Base-by-base conservation (phyloP, 1,140 invertebrate genomes). In the Ceratina australensis region DNA sequence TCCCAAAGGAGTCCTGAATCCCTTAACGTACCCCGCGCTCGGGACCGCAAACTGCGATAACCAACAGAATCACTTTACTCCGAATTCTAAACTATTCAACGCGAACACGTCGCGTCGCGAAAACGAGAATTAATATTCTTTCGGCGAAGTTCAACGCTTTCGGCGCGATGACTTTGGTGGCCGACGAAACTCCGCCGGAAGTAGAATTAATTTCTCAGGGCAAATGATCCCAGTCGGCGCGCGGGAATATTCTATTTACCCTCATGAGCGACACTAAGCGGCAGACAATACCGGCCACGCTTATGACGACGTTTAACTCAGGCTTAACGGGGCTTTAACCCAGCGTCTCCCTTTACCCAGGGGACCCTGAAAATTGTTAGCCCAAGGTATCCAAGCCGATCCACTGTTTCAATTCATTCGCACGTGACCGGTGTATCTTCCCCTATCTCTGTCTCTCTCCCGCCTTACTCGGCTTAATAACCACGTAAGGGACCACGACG, bases 211-310 rank as follows among this genome's bases (percentile, higher is more conserved):
- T 82, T 74, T 83, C 80, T 28, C 66, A 28, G 71, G 42, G 63
- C 42, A 78, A 83, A 84, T 60, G 59, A 84, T 84, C 72, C 81
- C 72, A 59, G 81, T 68, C 75, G 72, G 72, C 81, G 52, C 18
- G n/a, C 26, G 26, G 54, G 72, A 83, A 83, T 83, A 84, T 84
- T 84, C 78, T 84, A 83, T 84, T 84, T 83, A 80, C 81, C 78
- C 50, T 67, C 67, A 80, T 77, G 78, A 84, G 72, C 67, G 78
- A 80, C 78, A 68, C 78, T 83, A 83, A 84, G 81, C 82, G 81
- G 61, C 12, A 49, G 77, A 82, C 81, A 80, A 83, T 84, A 69
- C 82, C 74, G 47, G 49, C 63, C 50, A 28, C 50, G 67, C 16
- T 64, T 76, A 77, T 84, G 81, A 83, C 67, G 81, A 64, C 78